Conservation (phyloP, 2,888 invertebrate species). For the Agrochola circellaris region DNA sequence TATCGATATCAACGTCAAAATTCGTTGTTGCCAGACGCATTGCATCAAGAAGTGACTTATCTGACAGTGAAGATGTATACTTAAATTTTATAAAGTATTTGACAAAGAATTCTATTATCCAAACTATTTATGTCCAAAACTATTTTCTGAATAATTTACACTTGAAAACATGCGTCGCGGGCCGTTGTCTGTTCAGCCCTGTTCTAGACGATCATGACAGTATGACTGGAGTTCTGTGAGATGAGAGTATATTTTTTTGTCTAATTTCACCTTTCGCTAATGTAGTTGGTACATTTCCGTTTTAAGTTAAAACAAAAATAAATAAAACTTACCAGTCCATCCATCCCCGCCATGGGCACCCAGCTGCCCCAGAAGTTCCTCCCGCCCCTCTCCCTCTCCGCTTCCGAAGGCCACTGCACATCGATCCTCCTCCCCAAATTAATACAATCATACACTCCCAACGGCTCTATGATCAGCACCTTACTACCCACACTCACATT, state of each 20-base stretch:
- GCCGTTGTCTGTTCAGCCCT: no score
- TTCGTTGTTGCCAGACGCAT: no score
- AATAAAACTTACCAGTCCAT: conserved; percentile 92
- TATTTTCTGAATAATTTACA: no score
- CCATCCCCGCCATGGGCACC: conserved; percentile 97
- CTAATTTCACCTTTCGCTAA: not conserved
- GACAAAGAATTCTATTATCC: no score
- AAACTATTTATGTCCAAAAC: no score
- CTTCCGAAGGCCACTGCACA: conserved; percentile 98
- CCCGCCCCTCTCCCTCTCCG: conserved; percentile 96
- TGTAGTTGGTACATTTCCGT: not conserved
- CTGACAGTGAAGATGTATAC: no score
- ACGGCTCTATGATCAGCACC: conserved; percentile 86
- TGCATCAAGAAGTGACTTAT: no score
- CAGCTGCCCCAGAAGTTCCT: conserved; percentile 96
- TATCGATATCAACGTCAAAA: no score
- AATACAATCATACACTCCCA: conserved; percentile 96
- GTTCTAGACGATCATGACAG: not conserved
- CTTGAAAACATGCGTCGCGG: no score
- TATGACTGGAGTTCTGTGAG: no score
- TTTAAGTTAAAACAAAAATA: not conserved
- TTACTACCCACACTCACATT: conserved; percentile 87
- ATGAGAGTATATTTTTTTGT: not conserved
- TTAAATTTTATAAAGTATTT: no score
- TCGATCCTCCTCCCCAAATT: conserved; percentile 97